Evolutionary conservation across 2,888 invertebrate genomes (phyloP).

Genomic region (Timandra comae): DNA sequence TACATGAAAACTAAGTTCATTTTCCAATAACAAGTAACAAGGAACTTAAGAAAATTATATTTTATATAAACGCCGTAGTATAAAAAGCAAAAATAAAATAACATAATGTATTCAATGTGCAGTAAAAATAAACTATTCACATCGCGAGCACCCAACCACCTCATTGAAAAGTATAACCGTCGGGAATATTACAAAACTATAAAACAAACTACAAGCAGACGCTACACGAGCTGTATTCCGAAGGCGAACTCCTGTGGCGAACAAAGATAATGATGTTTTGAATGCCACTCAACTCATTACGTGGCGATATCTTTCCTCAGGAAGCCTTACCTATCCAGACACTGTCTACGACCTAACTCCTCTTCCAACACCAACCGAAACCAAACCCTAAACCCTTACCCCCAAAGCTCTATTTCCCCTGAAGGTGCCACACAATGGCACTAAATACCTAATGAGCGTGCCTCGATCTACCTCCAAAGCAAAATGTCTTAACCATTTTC

Average conservation of each 20-base stretch:
- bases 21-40: no score
- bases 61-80: no score
- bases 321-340: conserved; percentile 46
- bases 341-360: conserved; percentile 37
- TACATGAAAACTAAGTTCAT: no score
- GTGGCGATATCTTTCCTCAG: conserved; percentile 63
- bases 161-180: conserved; percentile 14
- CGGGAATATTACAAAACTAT: conserved; percentile 1
- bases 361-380: conserved; percentile 9
- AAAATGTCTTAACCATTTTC: conserved; percentile 43
- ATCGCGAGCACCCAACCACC: not conserved
- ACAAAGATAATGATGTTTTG: conserved; percentile 66
- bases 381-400: conserved; percentile 15
- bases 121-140: no score
- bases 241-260: conserved; percentile 37
- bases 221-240: conserved; percentile 14
- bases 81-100: no score
- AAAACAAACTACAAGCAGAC: conserved; percentile 1
- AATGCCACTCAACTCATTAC: conserved; percentile 71
- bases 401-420: conserved; percentile 17
- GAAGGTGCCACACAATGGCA: conserved; percentile 36
- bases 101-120: no score
- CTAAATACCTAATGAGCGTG: conserved; percentile 67
- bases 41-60: no score
- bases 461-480: conserved; percentile 34